These are phyloP conservation scores for Scomber scombrus DNA, from an alignment of 2,113 vertebrate species.

Conservation along the genomic window DNA sequence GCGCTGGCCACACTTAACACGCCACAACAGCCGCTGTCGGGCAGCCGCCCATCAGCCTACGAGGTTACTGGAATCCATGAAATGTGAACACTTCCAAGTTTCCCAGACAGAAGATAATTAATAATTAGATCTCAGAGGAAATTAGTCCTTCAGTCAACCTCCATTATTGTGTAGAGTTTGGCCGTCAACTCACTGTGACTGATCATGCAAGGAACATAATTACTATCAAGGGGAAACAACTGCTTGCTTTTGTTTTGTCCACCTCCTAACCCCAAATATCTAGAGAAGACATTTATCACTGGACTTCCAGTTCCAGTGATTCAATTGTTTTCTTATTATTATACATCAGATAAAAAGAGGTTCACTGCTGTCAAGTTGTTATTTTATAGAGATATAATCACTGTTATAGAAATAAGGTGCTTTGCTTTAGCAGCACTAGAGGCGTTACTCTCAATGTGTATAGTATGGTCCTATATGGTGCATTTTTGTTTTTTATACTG, in stretches of 20 bases:
- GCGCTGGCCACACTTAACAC: conserved; percentile 43
- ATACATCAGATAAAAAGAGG: not conserved
- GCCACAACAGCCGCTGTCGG: conserved; percentile 45
- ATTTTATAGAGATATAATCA: not conserved
- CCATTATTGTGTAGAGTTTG: conserved; percentile 24
- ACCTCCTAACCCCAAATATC: conserved; percentile 11
- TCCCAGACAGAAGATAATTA: conserved; percentile 57
- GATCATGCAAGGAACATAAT: conserved; percentile 60
- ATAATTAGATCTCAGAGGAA: conserved; percentile 73
- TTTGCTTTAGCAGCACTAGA: not conserved
- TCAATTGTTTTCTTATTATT: not conserved
- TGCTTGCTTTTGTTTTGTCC: conserved; percentile 44
- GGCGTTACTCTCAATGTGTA: not conserved
- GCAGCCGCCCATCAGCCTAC: conserved; percentile 49
- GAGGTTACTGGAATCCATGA: conserved; percentile 60
- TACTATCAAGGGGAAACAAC: conserved; percentile 61
- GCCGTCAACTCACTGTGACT: conserved; percentile 42
- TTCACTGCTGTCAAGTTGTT: not conserved
- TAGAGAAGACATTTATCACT: conserved; percentile 32
- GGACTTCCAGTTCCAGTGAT: not conserved
- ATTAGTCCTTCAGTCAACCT: conserved; percentile 67
- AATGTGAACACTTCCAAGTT: conserved; percentile 53
- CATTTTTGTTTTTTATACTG: not conserved
- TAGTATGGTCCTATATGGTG: no score
- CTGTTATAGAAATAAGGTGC: not conserved